Base-by-base conservation (phyloP, 2,113 vertebrate genomes). In the Sisor rabdophorus region DNA sequence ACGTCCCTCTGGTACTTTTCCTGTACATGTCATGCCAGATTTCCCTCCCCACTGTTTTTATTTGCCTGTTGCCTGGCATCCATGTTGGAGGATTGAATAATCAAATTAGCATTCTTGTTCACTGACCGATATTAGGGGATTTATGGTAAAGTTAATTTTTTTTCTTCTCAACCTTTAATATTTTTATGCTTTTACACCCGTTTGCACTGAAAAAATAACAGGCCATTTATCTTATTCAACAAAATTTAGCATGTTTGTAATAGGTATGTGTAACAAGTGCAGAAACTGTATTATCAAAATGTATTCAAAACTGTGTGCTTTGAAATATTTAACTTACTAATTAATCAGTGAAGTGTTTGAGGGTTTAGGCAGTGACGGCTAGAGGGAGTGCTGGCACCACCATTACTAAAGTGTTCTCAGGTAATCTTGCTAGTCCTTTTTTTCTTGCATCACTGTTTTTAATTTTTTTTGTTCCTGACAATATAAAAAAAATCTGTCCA, bases 141-240 rank as follows among this genome's bases (percentile, higher is more conserved):
- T 64, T n/a, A 10, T 50, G 40, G 40, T 24, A 44, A n/a, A n/a
- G 15, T 8, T 11, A 1, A 20, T 20, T 26, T 9, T 19, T 52
- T 50, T 26, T 50, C 40, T 68, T 7, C 32, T 50, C 10, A 2
- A 1, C 28, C 15, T 68, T 24, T 28, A 28, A 24, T 12, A 26
- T 68, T 48, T 26, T 17, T 11, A n/a, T n/a, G 60, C 36, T 40
- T 1, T 36, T 64, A 53, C 13, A 63, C 55, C 69, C 50, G 32
- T 74, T 77, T 81, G 71, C 71, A 78, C 75, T 71, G 58, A 78
- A 75, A 47, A 11, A 15, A 68, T 22, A 40, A 63, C 65, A 81
- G 71, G 71, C 80, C 59, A 60, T 70, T 44, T 20, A 54, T 26
- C 5, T 19, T 70, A 10, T 52, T 26, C 44, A 59, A 30, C 24